Base-by-base conservation (phyloP, 1,140 invertebrate species). In the Camponotus vicinus region DNA sequence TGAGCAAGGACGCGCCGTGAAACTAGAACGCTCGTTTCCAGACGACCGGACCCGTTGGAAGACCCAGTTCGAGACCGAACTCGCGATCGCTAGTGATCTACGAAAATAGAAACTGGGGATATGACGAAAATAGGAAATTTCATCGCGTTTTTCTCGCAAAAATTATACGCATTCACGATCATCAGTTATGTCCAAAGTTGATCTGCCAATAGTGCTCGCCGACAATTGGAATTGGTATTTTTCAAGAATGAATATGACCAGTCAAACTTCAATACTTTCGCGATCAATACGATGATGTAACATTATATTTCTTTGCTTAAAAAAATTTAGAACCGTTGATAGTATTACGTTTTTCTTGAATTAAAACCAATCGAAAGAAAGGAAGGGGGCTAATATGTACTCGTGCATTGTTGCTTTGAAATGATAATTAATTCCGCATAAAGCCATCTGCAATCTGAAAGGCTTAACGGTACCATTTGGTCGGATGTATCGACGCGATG, bases 1-100 rank as follows among this genome's bases (percentile, higher is more conserved):
- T 78, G 89, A 89, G 75, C 90, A 91, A 91, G 90, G 90, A 91
- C 89, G 87, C 85, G 71, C 18, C 76, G 70, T 80, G 84, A 87
- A 91, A 91, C 85, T 91, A 45, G 89, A 89, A 87, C 87, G 67
- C 73, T 84, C 21, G 86, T 90, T 91, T 66, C 67, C 82, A 89
- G 63, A n/a, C 66, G 80, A 85, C 15, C 66, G 61, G 67, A 85
- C 69, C 85, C 90, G 87, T 89, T 89, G 86, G 67, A 59, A 84
- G 86, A 90, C 73, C 83, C 45, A 80, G 61, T 90, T 89, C 79
- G 63, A 70, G 57, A 63, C 37, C 42, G 9, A 66, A 87, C 73
- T 83, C 85, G 45, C 73, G 67, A 70, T 69, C 73, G 42, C 11
- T 32, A 32, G 9, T 45, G 45, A 82, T 67, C 27, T 71, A 7